phyloP scores from a whole-genome alignment of 2,113 vertebrate genomes.

The Nasalis larvatus region DNA sequence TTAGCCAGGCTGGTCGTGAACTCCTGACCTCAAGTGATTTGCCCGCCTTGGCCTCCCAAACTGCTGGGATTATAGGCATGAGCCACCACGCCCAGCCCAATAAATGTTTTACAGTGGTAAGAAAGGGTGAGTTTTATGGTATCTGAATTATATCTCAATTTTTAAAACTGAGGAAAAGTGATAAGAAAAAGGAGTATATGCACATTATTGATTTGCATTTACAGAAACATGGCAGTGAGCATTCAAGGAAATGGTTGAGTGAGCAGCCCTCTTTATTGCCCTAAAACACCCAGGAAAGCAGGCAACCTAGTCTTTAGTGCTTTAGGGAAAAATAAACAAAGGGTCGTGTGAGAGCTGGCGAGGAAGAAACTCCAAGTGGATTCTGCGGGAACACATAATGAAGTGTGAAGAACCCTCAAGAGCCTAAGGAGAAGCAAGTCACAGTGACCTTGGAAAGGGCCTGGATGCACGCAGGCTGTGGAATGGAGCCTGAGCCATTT shows the following conservation, averaged over 20 bases:
- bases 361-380: neutral
- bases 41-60: neutral
- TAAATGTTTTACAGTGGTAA: neutral
- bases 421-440: neutral
- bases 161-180: slow-evolving; percentile 6
- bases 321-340: neutral
- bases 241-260: neutral
- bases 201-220: neutral
- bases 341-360: neutral
- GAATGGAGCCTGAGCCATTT: neutral
- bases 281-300: neutral
- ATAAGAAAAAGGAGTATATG: neutral
- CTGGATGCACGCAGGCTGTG: neutral
- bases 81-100: neutral
- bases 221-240: neutral
- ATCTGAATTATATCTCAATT: neutral
- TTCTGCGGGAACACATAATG: neutral
- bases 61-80: neutral
- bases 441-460: neutral
- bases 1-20: neutral
- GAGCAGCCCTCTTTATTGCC: neutral
- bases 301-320: neutral
- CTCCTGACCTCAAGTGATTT: neutral
- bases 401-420: neutral
- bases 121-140: neutral